Conservation (phyloP, 2,797 vertebrate genomes). For the Parauchenoglanis punctatus region DNA sequence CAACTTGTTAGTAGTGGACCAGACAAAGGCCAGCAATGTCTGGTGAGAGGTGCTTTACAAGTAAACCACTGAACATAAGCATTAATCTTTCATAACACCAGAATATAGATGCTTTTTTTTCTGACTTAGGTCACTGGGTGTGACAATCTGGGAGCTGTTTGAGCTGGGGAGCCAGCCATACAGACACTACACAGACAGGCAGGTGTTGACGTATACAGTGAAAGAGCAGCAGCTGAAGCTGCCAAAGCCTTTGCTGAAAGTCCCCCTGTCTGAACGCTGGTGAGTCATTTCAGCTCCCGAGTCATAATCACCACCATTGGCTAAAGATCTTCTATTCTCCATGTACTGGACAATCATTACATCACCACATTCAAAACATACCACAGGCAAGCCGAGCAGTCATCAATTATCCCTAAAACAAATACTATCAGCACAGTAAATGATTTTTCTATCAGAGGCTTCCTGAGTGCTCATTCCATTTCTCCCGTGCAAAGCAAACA, state of each 20-base stretch:
- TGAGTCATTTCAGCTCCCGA: slow-evolving; percentile 70
- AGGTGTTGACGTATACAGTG: slow-evolving; percentile 92
- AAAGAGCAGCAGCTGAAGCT: slow-evolving; percentile 97
- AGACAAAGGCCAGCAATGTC: slow-evolving; percentile 95
- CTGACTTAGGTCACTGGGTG: slow-evolving; percentile 87
- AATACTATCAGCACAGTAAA: slow-evolving; percentile 30
- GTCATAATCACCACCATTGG: slow-evolving; percentile 39
- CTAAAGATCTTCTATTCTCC: neutral
- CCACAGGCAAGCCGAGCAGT: slow-evolving; percentile 41
- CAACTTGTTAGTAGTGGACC: slow-evolving; percentile 93
- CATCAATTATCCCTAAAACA: slow-evolving; percentile 40
- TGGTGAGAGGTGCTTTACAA: slow-evolving; percentile 78
- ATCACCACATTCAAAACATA: slow-evolving; percentile 37
- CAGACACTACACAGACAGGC: slow-evolving; percentile 89
- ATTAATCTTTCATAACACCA: neutral
- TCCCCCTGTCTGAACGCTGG: slow-evolving; percentile 91
- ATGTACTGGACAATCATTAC: slow-evolving; percentile 21
- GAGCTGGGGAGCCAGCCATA: slow-evolving; percentile 94
- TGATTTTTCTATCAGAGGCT: slow-evolving; percentile 36
- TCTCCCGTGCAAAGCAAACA: slow-evolving; percentile 49
- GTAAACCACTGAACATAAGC: neutral
- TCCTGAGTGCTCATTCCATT: slow-evolving; percentile 52
- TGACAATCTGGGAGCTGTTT: slow-evolving; percentile 95
- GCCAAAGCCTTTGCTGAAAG: slow-evolving; percentile 87
- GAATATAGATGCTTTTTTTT: neutral